Evolutionary conservation across 1,140 invertebrate species (phyloP).

Genomic region (Diprion similis): DNA sequence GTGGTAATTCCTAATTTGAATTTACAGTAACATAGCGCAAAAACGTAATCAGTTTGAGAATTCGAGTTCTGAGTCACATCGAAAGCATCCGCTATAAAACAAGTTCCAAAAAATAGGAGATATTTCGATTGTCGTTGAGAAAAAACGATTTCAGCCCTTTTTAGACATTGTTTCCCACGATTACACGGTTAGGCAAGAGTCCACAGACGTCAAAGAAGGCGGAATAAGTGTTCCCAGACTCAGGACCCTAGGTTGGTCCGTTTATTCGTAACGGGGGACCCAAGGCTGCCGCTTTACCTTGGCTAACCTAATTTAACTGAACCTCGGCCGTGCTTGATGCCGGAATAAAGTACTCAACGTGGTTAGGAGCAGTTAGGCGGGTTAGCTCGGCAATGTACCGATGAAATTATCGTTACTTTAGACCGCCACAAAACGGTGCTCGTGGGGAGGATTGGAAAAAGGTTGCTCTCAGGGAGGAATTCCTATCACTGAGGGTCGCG

Average conservation of each 20-base stretch:
- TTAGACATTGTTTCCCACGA: too few relatives aligned
- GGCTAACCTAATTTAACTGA: slow-evolving; percentile 1
- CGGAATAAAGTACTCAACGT: slow-evolving; percentile 28
- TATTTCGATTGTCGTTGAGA: too few relatives aligned
- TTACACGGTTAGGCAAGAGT: too few relatives aligned
- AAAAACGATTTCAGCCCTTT: too few relatives aligned
- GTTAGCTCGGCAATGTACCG: slow-evolving; percentile 5
- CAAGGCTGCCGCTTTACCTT: not conserved
- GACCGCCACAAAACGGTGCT: slow-evolving; percentile 6
- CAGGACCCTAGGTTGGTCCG: not conserved
- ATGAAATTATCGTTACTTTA: slow-evolving; percentile 16
- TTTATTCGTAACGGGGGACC: not conserved
- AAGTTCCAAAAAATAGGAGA: too few relatives aligned
- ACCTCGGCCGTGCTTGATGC: not conserved
- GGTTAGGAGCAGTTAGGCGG: slow-evolving; percentile 28
- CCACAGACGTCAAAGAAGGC: too few relatives aligned
- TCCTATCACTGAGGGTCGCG: slow-evolving; percentile 16
- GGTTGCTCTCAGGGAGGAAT: not conserved
- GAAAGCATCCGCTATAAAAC: too few relatives aligned
- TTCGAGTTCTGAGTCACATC: too few relatives aligned
- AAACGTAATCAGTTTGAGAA: too few relatives aligned
- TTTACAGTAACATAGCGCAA: too few relatives aligned
- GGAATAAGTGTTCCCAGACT: too few relatives aligned
- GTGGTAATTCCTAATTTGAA: too few relatives aligned
- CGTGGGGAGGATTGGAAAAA: slow-evolving; percentile 7